Percentiles rank a stretch among this genome's conserved stretches.
Conservation (phyloP, 2,113 vertebrate genomes). For the Carassius carassius region DNA sequence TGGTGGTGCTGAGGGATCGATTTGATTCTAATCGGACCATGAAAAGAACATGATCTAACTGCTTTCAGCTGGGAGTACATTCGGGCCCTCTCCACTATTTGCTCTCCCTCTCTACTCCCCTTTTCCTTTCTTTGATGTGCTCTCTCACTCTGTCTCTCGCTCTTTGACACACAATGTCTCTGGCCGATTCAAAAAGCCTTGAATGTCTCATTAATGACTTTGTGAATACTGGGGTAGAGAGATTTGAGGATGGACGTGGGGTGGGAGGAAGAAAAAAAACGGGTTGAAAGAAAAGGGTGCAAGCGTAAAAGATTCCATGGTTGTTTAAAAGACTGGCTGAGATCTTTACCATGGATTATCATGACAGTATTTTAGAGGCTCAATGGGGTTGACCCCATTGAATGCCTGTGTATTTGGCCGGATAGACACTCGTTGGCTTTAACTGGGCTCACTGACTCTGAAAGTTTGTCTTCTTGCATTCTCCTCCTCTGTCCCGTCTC, state of each 20-base stretch:
- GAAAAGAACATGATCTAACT: slow-evolving; percentile 99
- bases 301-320: slow-evolving; percentile 99
- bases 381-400: slow-evolving; percentile 95
- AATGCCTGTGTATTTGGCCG: slow-evolving; percentile 86
- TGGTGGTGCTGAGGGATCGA: slow-evolving; percentile 92
- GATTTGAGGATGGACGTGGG: slow-evolving; percentile 63
- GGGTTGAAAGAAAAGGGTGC: slow-evolving; percentile 76
- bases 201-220: slow-evolving; percentile 99
- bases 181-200: slow-evolving; percentile 97
- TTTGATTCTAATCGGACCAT: slow-evolving; percentile 99
- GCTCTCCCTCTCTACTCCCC: slow-evolving; percentile 59
- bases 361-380: slow-evolving; percentile 91
- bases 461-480: slow-evolving; percentile 95
- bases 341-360: slow-evolving; percentile 89
- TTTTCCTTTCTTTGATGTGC: slow-evolving; percentile 65
- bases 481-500: slow-evolving; percentile 76
- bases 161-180: slow-evolving; percentile 87
- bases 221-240: slow-evolving; percentile 80
- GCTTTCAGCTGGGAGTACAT: slow-evolving; percentile 98
- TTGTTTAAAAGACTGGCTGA: slow-evolving; percentile 90
- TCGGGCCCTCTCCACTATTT: slow-evolving; percentile 87
- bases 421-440: slow-evolving; percentile 82
- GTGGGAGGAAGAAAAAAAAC: slow-evolving; percentile 64
- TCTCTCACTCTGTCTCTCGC: slow-evolving; percentile 60
- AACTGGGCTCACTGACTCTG: slow-evolving; percentile 94